Evolutionary conservation across 2,113 vertebrate species (phyloP).

Genomic region (Heterotilapia buettikoferi): DNA sequence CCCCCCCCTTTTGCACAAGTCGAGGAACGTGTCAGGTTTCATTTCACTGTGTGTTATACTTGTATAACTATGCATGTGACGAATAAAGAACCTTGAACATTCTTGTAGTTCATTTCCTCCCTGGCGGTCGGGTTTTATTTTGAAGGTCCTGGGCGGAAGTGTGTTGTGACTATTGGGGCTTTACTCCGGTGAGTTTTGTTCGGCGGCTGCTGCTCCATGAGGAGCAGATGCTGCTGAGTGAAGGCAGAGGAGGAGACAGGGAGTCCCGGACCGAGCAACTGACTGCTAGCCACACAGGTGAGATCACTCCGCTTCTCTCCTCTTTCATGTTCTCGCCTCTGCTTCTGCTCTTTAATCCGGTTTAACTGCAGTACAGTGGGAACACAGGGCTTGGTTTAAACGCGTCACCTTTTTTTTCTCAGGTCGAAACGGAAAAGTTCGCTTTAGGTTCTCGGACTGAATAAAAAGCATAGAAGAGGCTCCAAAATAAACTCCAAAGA

Average conservation of each 20-base stretch:
- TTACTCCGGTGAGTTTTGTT: neutral
- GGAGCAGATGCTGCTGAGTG: neutral
- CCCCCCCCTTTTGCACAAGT: neutral
- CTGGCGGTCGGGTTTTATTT: neutral
- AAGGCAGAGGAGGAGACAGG: neutral
- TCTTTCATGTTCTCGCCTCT: neutral
- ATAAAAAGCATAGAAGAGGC: neutral
- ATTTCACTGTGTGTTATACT: neutral
- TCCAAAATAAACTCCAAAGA: neutral
- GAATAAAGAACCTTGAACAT: neutral
- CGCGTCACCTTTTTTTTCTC: neutral
- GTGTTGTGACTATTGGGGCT: rapidly evolving
- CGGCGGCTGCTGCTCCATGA: neutral
- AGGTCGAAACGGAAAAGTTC: neutral
- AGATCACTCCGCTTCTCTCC: neutral
- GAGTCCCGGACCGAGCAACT: neutral
- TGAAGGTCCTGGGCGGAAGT: neutral
- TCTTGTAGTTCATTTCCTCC: too few species aligned
- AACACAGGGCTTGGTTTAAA: neutral
- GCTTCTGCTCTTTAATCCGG: neutral
- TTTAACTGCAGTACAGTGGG: neutral
- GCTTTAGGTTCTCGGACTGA: neutral
- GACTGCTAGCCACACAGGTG: neutral
- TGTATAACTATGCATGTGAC: neutral
- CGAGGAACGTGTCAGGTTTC: neutral